phyloP scores from a whole-genome alignment of 2,888 invertebrate genomes.

The Eristalis intricaria region DNA sequence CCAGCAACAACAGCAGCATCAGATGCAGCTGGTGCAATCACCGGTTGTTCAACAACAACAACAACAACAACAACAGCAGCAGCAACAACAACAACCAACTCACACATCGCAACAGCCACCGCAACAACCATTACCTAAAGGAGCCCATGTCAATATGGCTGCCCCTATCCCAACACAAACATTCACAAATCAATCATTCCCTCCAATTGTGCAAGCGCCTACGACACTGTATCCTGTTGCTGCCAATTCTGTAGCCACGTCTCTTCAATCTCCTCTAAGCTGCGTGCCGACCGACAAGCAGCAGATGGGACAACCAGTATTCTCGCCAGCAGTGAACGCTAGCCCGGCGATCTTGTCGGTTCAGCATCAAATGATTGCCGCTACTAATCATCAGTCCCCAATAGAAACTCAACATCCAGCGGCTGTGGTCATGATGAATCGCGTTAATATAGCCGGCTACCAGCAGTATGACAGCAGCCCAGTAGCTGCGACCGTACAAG shows the following conservation, averaged over 20 bases:
- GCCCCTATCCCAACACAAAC: slow-evolving; percentile 89
- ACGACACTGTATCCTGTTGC: slow-evolving; percentile 51
- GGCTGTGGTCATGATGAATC: slow-evolving; percentile 63
- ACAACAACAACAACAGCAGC: background rate
- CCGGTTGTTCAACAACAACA: slow-evolving; percentile 52
- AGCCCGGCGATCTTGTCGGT: slow-evolving; percentile 59
- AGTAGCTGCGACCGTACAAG: slow-evolving; percentile 43
- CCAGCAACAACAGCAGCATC: slow-evolving; percentile 57
- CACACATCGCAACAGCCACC: slow-evolving; percentile 72
- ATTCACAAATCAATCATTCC: slow-evolving; percentile 92
- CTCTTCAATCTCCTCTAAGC: slow-evolving; percentile 55
- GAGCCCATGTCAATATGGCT: slow-evolving; percentile 67
- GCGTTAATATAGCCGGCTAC: slow-evolving; percentile 54
- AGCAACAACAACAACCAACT: slow-evolving; percentile 45
- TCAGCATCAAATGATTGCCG: slow-evolving; percentile 61
- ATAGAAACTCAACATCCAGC: slow-evolving; percentile 45
- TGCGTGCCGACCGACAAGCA: slow-evolving; percentile 53
- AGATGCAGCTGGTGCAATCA: slow-evolving; percentile 47
- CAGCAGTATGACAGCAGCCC: slow-evolving; percentile 52
- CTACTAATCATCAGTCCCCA: slow-evolving; percentile 48
- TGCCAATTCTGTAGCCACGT: slow-evolving; percentile 39
- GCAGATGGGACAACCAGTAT: slow-evolving; percentile 56
- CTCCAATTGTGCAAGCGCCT: slow-evolving; percentile 76
- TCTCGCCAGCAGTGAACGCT: slow-evolving; percentile 51
- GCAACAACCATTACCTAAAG: slow-evolving; percentile 75